A percentile compares a stretch with the other conserved stretches of the same genome.
These are phyloP conservation scores for Lasiurus borealis DNA, from an alignment of 2,113 vertebrate genomes.

Conservation along the genomic window DNA sequence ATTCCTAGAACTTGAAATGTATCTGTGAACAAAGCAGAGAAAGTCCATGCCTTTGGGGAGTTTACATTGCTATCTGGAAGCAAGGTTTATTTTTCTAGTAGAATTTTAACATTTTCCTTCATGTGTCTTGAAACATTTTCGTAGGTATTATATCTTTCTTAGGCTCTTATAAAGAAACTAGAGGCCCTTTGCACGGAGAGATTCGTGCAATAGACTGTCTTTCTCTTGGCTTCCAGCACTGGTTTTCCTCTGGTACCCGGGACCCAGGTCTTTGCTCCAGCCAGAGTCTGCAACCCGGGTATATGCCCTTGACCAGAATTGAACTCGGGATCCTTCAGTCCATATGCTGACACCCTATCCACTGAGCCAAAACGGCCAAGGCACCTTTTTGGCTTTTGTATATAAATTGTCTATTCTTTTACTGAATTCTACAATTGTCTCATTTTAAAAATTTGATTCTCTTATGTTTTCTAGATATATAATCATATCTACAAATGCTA, in stretches of 20 bases:
- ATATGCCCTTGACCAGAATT: no score
- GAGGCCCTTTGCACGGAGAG: no score
- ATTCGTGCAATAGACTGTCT: no score
- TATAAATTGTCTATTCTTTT: slow-evolving; percentile 9
- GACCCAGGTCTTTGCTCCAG: no score
- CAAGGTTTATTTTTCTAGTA: background rate
- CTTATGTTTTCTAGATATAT: background rate
- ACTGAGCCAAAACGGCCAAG: no score
- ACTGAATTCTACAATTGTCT: background rate
- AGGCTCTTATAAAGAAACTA: background rate
- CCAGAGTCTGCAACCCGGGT: no score
- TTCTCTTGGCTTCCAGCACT: no score
- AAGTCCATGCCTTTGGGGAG: background rate
- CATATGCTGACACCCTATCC: no score
- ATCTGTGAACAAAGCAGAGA: background rate
- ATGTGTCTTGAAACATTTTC: background rate
- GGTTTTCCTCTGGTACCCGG: no score
- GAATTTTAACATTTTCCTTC: slow-evolving; percentile 18
- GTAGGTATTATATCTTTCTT: slow-evolving; percentile 26
- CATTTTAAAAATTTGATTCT: background rate
- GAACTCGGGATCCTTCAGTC: no score
- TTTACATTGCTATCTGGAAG: background rate
- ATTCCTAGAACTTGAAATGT: background rate
- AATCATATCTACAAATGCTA: background rate
- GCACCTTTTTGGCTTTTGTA: background rate